Percentiles rank a stretch among this genome's conserved stretches.
Evolutionary conservation across 1,140 invertebrate genomes (phyloP).

Genomic region (Philotrypesis tridentata): DNA sequence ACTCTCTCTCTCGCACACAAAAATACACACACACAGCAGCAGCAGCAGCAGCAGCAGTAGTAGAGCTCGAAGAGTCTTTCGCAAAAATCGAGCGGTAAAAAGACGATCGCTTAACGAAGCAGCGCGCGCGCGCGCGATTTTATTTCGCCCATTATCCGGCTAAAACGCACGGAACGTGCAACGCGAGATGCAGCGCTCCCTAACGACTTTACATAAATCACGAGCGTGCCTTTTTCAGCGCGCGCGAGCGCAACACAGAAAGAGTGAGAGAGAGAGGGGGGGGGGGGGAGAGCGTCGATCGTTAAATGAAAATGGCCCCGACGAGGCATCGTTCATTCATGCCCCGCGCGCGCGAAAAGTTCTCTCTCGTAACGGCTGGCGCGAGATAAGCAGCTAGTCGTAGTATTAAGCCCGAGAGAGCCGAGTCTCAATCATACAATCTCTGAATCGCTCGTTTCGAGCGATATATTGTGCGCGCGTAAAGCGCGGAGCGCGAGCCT

Average conservation of each 20-base stretch:
- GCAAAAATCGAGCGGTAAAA: not conserved
- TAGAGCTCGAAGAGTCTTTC: not conserved
- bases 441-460: conserved; percentile 6
- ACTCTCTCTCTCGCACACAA: not conserved
- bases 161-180: conserved; percentile 17
- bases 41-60: no score
- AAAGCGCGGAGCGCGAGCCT: no score
- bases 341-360: not conserved
- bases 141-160: conserved; percentile 5
- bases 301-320: conserved; percentile 21
- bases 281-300: not conserved
- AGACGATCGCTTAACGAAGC: conserved; percentile 6
- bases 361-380: not conserved
- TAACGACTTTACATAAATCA: conserved; percentile 27
- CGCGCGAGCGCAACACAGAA: not conserved
- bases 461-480: not conserved
- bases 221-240: not conserved
- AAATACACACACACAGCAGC: no score
- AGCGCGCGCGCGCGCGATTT: not conserved
- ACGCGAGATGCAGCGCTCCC: not conserved
- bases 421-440: conserved; percentile 7
- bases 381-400: not conserved
- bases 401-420: not conserved
- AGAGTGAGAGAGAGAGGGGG: no score
- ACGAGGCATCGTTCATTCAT: conserved; percentile 15